Evolutionary conservation across 1,140 invertebrate genomes (phyloP).

Genomic region (Monomorium pharaonis): DNA sequence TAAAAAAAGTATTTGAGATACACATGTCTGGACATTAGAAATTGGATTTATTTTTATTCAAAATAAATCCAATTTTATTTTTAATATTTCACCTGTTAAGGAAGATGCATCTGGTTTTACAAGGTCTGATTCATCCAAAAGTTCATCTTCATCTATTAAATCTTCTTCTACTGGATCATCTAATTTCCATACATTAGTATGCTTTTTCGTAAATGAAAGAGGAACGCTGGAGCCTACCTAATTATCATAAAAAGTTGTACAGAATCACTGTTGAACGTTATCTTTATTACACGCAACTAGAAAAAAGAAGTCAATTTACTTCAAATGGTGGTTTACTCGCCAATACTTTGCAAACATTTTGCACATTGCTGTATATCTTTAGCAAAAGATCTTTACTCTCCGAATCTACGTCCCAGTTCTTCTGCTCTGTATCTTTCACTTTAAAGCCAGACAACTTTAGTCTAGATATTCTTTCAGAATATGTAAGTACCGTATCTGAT

Average conservation of each 20-base stretch:
- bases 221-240: conserved; percentile 86
- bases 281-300: not conserved
- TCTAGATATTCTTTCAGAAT: conserved; percentile 82
- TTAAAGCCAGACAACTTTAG: conserved; percentile 89
- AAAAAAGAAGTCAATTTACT: conserved; percentile 64
- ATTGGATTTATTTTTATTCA: no score
- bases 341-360: conserved; percentile 81
- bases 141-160: conserved; percentile 94
- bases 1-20: no score
- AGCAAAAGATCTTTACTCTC: conserved; percentile 86
- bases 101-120: conserved; percentile 93
- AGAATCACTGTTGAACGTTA: not conserved
- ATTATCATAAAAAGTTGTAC: conserved; percentile 6
- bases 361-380: conserved; percentile 86
- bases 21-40: no score
- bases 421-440: conserved; percentile 80
- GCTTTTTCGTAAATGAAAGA: conserved; percentile 82
- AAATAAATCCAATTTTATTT: not conserved
- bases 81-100: conserved; percentile 88
- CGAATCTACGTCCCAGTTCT: conserved; percentile 79
- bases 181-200: conserved; percentile 89
- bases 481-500: conserved; percentile 70
- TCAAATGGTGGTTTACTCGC: conserved; percentile 89
- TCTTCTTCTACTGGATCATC: conserved; percentile 88
- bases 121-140: conserved; percentile 95